phyloP scores from a whole-genome alignment of 2,113 vertebrate species.

The Rattus rattus region DNA sequence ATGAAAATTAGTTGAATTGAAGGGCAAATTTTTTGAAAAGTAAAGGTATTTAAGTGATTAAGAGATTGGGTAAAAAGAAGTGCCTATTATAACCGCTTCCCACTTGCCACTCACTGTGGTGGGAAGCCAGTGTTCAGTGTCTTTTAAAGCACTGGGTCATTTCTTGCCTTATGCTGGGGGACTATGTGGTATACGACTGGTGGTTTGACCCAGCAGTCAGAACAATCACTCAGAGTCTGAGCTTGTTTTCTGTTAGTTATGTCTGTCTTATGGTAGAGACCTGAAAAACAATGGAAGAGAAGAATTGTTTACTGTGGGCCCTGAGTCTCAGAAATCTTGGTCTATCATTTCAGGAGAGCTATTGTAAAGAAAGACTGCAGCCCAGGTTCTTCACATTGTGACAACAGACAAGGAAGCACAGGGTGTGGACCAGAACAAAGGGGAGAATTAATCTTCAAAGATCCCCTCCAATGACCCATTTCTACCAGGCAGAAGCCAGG shows the following conservation, averaged over 20 bases:
- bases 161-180: background rate
- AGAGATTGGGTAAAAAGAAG: background rate
- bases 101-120: background rate
- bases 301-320: background rate
- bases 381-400: background rate
- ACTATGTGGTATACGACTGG: background rate
- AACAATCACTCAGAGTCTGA: background rate
- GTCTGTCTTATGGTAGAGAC: background rate
- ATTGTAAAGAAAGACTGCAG: background rate
- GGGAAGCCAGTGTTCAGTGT: background rate
- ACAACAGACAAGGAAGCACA: background rate
- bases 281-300: background rate
- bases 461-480: background rate
- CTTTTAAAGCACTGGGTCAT: background rate
- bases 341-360: background rate
- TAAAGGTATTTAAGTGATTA: background rate
- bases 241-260: background rate
- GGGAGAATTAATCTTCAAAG: background rate
- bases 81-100: background rate
- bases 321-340: background rate
- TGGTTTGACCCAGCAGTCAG: background rate
- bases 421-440: background rate
- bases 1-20: background rate
- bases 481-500: background rate
- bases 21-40: background rate